phyloP scores from a whole-genome alignment of 2,888 invertebrate genomes.

The Tiliacea citrago region DNA sequence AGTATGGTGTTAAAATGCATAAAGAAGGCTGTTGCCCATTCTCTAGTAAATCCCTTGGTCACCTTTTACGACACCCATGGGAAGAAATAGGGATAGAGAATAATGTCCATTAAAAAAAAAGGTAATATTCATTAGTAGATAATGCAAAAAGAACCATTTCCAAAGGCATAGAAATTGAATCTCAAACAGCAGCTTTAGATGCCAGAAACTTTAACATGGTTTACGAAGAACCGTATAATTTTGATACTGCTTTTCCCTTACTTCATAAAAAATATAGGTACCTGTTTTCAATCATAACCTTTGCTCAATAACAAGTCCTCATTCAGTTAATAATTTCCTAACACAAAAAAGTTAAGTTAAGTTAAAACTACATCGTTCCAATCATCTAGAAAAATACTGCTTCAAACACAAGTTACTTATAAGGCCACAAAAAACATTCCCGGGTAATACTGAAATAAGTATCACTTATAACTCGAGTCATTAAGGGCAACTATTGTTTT shows the following conservation, averaged over 20 bases:
- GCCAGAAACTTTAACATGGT: too few relatives aligned
- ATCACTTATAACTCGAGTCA: slow-evolving; percentile 48
- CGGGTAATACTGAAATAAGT: slow-evolving; percentile 33
- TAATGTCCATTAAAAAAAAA: too few relatives aligned
- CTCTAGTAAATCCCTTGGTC: too few relatives aligned
- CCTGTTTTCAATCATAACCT: neutral
- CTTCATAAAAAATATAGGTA: too few relatives aligned
- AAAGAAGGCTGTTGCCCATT: too few relatives aligned
- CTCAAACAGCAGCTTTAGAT: neutral
- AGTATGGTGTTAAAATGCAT: too few relatives aligned
- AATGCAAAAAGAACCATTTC: neutral
- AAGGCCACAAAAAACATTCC: slow-evolving; percentile 21
- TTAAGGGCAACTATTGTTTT: too few relatives aligned
- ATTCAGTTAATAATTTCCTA: neutral
- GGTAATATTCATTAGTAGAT: too few relatives aligned
- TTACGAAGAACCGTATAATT: neutral
- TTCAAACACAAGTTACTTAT: neutral
- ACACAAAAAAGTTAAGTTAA: neutral
- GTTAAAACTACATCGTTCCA: neutral
- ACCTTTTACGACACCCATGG: too few relatives aligned
- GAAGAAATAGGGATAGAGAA: too few relatives aligned
- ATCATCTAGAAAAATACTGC: neutral
- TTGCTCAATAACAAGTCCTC: neutral
- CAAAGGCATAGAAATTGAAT: neutral
- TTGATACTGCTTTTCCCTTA: neutral